Evolutionary conservation across 2,888 invertebrate species (phyloP).

Genomic region (Pasiphila rectangulata): DNA sequence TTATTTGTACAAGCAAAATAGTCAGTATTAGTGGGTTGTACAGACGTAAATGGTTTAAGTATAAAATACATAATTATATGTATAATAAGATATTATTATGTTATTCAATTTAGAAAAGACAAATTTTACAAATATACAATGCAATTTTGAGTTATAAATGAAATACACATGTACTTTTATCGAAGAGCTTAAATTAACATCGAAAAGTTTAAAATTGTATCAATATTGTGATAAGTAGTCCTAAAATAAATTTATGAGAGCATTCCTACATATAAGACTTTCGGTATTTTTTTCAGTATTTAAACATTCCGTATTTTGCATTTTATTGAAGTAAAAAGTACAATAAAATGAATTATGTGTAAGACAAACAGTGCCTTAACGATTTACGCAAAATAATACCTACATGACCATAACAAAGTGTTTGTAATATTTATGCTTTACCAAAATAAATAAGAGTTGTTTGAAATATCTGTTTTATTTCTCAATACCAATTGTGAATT

Average conservation of each 20-base stretch:
- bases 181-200: slow-evolving; percentile 10
- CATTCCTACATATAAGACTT: slow-evolving; percentile 24
- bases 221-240: too few species aligned
- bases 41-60: slow-evolving; percentile 1
- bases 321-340: slow-evolving; percentile 22
- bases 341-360: slow-evolving; percentile 20
- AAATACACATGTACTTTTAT: neutral
- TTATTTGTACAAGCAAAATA: slow-evolving; percentile 6
- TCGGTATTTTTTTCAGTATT: slow-evolving; percentile 43
- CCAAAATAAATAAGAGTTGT: slow-evolving; percentile 43
- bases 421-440: slow-evolving; percentile 50
- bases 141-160: neutral
- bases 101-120: neutral
- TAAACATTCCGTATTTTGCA: slow-evolving; percentile 51
- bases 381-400: slow-evolving; percentile 40
- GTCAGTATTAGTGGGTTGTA: slow-evolving; percentile 19
- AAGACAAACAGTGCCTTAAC: slow-evolving; percentile 31
- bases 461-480: slow-evolving; percentile 32
- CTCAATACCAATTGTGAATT: neutral
- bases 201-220: slow-evolving; percentile 8
- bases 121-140: too few species aligned
- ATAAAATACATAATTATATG: neutral
- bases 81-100: neutral
- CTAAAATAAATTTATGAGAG: slow-evolving; percentile 1
- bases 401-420: slow-evolving; percentile 37